Evolutionary conservation across 37 sponge, comb jelly and placozoan species (phyloP), one percentile per base, ranked within the genome.

Genomic region (Halichondria panicea): DNA sequence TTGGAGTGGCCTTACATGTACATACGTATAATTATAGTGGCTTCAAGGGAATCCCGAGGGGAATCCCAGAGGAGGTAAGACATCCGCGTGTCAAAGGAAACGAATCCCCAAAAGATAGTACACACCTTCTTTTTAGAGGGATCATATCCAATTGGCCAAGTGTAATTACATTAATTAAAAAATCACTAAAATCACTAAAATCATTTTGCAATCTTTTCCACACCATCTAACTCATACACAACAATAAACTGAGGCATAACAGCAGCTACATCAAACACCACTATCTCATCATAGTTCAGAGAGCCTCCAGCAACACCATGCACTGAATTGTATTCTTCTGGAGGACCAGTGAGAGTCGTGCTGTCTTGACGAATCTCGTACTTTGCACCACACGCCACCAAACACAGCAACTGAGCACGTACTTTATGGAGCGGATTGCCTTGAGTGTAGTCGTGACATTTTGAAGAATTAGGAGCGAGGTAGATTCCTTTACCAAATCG

Each of bases 401-500:
- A 62, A 74, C 80, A 79, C 32, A 86, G 55, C 4, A 86, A 61
- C 58, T 68, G 74, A 42, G 81, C 81, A 56, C 81, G 41, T 11
- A 74, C 50, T 34, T 81, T 60, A 63, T 42, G 74, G 7, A 25
- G 71, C 1, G 64, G 63, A 13, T 21, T 50, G 7, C 92, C 92
- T 63, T 79, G 78, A 33, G 87, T 87, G 74, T 91, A 91, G 38
- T 91, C 92, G 37, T 91, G 92, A 66, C 87, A 92, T 33, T 92
- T 92, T 3, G 92, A 92, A 9, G 88, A 87, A 62, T 92, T 79
- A 42, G 88, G 88, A 33, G 87, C 88, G 1, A 92, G 75, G 54
- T 92, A 92, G 41, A 92, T 77, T 12, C 83, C 92, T 1, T 79
- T 33, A 0, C 92, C 92, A 74, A 86, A 76, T 12, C 92, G 74